These are phyloP conservation scores for Perognathus longimembris DNA, from an alignment of 2,113 vertebrate genomes.

Conservation along the genomic window DNA sequence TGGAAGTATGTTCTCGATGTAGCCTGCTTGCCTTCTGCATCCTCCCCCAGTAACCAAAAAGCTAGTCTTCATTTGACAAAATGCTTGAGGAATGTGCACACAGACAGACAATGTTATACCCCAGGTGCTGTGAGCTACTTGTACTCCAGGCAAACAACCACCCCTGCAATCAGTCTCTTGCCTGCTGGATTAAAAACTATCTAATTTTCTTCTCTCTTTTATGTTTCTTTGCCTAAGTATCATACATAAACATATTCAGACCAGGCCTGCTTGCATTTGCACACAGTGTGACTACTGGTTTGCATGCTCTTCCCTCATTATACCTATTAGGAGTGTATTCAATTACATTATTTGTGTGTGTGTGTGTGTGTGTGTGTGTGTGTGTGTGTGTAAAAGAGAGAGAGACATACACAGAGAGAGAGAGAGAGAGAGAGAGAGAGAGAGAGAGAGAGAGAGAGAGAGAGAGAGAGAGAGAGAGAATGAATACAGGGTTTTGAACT, in stretches of 20 bases:
- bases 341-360: background rate
- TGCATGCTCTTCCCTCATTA: background rate
- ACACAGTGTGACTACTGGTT: background rate
- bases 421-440: no score
- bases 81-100: background rate
- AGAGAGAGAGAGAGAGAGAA: no score
- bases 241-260: background rate
- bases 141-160: background rate
- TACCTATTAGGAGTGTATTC: background rate
- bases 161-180: background rate
- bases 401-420: no score
- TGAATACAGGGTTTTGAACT: background rate
- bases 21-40: background rate
- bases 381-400: no score
- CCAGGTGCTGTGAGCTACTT: background rate
- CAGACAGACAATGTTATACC: background rate
- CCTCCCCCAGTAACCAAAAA: background rate
- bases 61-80: background rate
- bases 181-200: background rate
- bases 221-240: background rate
- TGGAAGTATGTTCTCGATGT: background rate
- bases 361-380: no score
- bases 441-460: no score
- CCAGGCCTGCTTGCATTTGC: background rate
- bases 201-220: background rate